Percentiles rank a stretch among this genome's conserved stretches.
phyloP scores from a whole-genome alignment of 2,113 vertebrate genomes.

The Brachyhypopomus occidentalis region DNA sequence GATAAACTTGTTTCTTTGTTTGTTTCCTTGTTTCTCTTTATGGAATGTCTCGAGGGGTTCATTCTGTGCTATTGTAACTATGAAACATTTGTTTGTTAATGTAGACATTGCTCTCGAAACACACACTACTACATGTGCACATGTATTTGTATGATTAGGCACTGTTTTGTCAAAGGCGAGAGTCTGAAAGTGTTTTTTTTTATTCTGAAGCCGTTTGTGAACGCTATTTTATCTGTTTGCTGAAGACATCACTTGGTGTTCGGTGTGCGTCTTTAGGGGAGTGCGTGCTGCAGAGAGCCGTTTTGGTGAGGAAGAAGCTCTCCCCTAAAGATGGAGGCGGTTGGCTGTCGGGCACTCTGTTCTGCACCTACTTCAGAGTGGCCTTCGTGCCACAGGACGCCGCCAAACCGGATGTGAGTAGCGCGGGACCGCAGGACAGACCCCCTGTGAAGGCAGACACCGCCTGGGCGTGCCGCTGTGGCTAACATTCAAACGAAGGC shows the following conservation, averaged over 20 bases:
- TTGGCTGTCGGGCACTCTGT: constrained; percentile 81
- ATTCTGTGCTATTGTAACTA: too few species aligned
- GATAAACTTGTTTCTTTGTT: too few species aligned
- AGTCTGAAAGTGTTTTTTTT: neutral
- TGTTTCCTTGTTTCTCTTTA: too few species aligned
- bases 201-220: neutral
- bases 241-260: neutral
- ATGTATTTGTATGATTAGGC: too few species aligned
- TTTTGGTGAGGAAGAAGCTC: constrained; percentile 78
- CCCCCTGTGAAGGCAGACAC: neutral
- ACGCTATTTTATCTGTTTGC: neutral
- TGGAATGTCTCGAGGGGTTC: too few species aligned
- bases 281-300: constrained; percentile 75
- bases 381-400: constrained; percentile 81
- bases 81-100: too few species aligned
- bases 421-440: neutral
- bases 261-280: constrained; percentile 62
- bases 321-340: constrained; percentile 73
- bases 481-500: too few species aligned
- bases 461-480: too few species aligned
- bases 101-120: too few species aligned
- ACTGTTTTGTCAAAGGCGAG: too few species aligned
- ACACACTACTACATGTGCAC: too few species aligned
- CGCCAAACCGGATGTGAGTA: constrained; percentile 72
- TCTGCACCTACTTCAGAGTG: constrained; percentile 86